A percentile compares a stretch with the other conserved stretches of the same genome.
Evolutionary conservation across 2,888 invertebrate genomes (phyloP).

Genomic region (Patella caerulea): DNA sequence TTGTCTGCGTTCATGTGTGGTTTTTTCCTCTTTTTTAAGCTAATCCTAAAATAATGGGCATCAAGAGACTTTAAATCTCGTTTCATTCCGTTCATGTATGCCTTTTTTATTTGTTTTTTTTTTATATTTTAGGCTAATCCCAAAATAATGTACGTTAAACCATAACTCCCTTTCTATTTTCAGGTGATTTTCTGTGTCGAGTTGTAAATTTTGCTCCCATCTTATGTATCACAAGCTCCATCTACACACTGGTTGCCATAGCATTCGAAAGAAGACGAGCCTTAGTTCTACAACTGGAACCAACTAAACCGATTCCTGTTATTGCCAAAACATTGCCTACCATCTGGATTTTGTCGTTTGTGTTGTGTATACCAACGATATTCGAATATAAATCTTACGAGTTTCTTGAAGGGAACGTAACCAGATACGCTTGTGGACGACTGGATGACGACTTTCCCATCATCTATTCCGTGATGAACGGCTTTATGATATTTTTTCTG

Average conservation of each 20-base stretch:
- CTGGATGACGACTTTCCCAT: conserved; percentile 7
- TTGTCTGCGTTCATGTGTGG: too few species aligned
- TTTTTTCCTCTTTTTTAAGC: too few species aligned
- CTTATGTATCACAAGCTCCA: conserved; percentile 33
- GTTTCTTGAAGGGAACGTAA: conserved; percentile 6
- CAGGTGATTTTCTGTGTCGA: conserved; percentile 35
- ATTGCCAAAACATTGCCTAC: conserved; percentile 11
- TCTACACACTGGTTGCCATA: conserved; percentile 38
- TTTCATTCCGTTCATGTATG: too few species aligned
- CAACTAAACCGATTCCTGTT: conserved; percentile 16
- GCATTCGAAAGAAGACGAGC: conserved; percentile 32
- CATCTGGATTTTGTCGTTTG: conserved; percentile 28
- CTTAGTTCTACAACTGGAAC: conserved; percentile 18
- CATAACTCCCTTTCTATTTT: neutral
- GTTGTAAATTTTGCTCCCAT: conserved; percentile 30
- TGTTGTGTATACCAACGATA: conserved; percentile 30
- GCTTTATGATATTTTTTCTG: conserved; percentile 39
- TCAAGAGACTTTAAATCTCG: too few species aligned
- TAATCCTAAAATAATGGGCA: too few species aligned
- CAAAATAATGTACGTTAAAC: too few species aligned
- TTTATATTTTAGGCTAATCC: too few species aligned
- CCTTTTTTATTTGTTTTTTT: too few species aligned
- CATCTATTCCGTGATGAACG: conserved; percentile 36
- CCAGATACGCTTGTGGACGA: conserved; percentile 22
- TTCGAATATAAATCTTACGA: conserved; percentile 33